Conservation (phyloP, 1,140 invertebrate genomes). For the Achroia grisella region DNA sequence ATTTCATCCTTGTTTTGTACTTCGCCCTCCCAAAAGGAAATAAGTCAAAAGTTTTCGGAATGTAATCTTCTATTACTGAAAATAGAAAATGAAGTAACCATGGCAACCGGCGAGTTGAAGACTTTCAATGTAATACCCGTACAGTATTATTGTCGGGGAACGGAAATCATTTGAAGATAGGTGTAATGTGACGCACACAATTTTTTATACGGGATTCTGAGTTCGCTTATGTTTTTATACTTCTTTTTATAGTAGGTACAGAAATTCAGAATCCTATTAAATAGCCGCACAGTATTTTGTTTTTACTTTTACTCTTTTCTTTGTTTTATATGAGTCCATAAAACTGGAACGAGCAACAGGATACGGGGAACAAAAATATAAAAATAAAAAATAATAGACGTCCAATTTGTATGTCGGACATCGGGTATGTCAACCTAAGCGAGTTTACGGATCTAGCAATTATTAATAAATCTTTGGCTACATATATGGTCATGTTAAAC, state of each 20-base stretch:
- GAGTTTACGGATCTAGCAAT: neutral
- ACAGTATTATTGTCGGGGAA: neutral
- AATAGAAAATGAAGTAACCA: slow-evolving; percentile 8
- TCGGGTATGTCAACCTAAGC: neutral
- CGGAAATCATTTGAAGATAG: neutral
- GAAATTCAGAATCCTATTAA: slow-evolving; percentile 1
- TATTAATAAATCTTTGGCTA: neutral
- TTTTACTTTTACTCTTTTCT: slow-evolving; percentile 3
- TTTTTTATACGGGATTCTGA: no score
- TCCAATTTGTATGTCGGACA: slow-evolving; percentile 1
- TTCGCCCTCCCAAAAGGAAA: slow-evolving; percentile 19
- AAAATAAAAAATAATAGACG: slow-evolving; percentile 3
- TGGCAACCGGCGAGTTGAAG: slow-evolving; percentile 1
- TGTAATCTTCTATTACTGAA: slow-evolving; percentile 8
- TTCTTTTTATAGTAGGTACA: neutral
- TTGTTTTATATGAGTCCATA: slow-evolving; percentile 4
- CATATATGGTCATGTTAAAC: neutral
- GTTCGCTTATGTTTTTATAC: neutral
- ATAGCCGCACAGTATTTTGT: slow-evolving; percentile 2
- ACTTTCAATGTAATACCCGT: slow-evolving; percentile 1
- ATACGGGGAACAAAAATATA: slow-evolving; percentile 4
- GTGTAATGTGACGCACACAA: neutral
- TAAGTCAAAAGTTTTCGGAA: slow-evolving; percentile 20
- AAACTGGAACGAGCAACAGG: neutral
- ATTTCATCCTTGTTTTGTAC: slow-evolving; percentile 22